Evolutionary conservation across 2,888 invertebrate species (phyloP), one percentile per base, ranked within the genome.

Genomic region (Brenthis hecate): DNA sequence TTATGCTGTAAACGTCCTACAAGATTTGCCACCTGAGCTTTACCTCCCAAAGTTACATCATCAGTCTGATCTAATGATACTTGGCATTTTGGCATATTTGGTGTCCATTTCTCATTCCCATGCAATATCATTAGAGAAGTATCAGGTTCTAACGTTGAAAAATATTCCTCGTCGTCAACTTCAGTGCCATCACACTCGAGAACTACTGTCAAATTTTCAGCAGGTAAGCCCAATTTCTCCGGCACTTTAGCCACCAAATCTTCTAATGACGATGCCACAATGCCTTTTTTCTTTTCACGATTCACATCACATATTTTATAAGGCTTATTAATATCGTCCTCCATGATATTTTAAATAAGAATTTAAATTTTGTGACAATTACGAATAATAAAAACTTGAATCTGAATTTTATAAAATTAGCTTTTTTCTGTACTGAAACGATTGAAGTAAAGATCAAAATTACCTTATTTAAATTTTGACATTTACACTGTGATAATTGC

Each of bases 101-200:
- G 94, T 69, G 93, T 89, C 97, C 97, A 97, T 82, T 95, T 96
- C 84, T 97, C 96, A 76, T 94, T 94, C 8, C 95, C 95, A 74
- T 95, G 94, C 64, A 98, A 93, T 62, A 97, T 95, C 96, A 98
- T 97, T 72, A 97, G 93, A 80, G 95, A 95, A 19, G 98, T 97
- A 81, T 98, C 97, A 74, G 96, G 96, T 78, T 98, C 98, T 73
- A 98, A 92, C 3, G 98, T 98, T 60, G 96, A 96, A 86, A 98
- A 98, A 88, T 98, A 98, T 84, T 98, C 98, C 85, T 98, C 98
- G 82, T 98, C 98, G 79, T 98, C 98, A 62, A 98, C 97, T 93
- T 98, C 98, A 0, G 98, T 98, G 48, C 98, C 98, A 91, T 98
- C 98, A 61, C 95, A 96, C 85, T 98, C 98, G 76, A 98, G 91